These are phyloP conservation scores for Myiozetetes cayanensis DNA, from an alignment of 2,113 vertebrate genomes.

Conservation along the genomic window DNA sequence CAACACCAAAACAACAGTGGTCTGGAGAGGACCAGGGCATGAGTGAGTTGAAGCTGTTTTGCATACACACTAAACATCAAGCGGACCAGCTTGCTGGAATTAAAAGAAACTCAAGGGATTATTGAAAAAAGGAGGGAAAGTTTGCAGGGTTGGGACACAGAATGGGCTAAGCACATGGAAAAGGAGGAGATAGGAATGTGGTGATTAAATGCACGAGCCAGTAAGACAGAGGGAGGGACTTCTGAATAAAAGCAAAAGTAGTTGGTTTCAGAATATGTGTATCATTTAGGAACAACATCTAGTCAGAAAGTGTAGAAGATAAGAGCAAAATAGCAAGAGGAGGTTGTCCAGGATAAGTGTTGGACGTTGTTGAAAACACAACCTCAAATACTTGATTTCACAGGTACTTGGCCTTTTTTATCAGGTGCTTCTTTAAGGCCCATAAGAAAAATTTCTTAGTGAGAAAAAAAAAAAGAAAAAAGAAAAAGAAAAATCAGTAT, in stretches of 20 bases:
- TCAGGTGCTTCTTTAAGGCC: background rate
- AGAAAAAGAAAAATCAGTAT: background rate
- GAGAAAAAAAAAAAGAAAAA: background rate
- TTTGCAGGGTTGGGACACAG: rapidly evolving
- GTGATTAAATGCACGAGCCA: background rate
- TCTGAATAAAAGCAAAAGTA: background rate
- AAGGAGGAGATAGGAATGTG: background rate
- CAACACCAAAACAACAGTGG: background rate
- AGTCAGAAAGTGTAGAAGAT: background rate
- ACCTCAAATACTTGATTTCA: background rate
- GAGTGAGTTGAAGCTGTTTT: background rate
- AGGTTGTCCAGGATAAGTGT: background rate
- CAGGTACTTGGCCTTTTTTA: background rate
- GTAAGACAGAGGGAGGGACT: background rate
- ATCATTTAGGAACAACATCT: background rate
- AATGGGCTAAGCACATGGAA: background rate
- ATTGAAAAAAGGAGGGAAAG: background rate
- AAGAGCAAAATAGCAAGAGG: background rate
- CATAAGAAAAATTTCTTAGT: background rate
- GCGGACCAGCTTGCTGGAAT: background rate
- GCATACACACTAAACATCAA: background rate
- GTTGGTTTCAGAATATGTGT: background rate
- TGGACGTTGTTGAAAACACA: background rate
- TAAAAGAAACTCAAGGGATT: background rate
- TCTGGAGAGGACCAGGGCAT: background rate